A percentile compares a stretch with the other conserved stretches of the same genome.
phyloP scores from a whole-genome alignment of 2,888 invertebrate genomes.

The Spodoptera exigua region DNA sequence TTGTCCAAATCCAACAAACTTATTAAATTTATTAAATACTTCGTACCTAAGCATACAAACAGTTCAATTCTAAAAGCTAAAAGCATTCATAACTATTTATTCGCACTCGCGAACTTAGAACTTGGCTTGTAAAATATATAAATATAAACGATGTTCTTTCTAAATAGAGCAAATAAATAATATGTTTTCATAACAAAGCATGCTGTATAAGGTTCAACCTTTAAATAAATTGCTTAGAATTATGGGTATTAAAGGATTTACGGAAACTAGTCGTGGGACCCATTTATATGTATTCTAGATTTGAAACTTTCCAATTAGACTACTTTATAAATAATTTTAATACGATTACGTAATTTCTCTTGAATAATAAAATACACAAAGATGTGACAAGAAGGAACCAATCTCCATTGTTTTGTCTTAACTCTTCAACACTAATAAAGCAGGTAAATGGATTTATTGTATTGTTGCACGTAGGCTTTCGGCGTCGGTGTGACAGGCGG shows the following conservation, averaged over 20 bases:
- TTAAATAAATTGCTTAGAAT: conserved; percentile 3
- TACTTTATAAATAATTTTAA: no score
- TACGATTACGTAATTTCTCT: no score
- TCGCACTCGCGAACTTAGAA: conserved; percentile 14
- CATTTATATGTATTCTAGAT: no score
- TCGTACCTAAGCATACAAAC: conserved; percentile 33
- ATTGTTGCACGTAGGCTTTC: conserved; percentile 49
- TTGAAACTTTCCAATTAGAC: no score
- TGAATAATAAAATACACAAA: no score
- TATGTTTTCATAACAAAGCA: conserved; percentile 20
- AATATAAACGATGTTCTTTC: conserved; percentile 28
- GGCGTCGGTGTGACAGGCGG: conserved; percentile 68
- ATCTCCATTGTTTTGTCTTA: background rate
- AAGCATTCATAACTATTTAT: conserved; percentile 41
- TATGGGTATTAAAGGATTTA: background rate
- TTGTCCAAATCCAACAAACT: conserved; percentile 40
- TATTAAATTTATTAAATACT: conserved; percentile 39
- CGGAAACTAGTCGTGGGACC: no score
- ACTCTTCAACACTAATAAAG: conserved; percentile 1
- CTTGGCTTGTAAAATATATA: conserved; percentile 8
- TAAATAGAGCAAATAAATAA: conserved; percentile 21
- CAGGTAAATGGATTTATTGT: conserved; percentile 11
- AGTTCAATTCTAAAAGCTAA: conserved; percentile 24
- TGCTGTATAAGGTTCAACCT: conserved; percentile 7
- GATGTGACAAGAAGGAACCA: no score